phyloP scores from a whole-genome alignment of 2,888 invertebrate species.

The Petrophora chlorosata region DNA sequence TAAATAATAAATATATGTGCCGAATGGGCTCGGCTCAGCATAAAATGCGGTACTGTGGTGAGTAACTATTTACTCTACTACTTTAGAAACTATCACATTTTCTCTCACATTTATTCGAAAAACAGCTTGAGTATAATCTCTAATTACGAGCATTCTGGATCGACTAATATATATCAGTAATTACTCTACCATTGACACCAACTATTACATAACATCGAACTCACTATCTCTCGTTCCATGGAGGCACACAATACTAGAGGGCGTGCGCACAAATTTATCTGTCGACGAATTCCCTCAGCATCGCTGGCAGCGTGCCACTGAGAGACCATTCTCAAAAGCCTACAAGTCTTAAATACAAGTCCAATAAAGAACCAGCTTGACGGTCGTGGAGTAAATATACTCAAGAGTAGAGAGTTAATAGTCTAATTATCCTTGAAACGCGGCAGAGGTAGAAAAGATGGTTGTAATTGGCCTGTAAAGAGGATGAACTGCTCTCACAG shows the following conservation, averaged over 20 bases:
- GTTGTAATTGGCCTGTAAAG: too few species aligned
- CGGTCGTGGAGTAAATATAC: neutral
- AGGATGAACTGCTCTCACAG: too few species aligned
- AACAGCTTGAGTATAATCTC: too few species aligned
- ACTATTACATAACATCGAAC: constrained; percentile 1
- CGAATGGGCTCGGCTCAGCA: too few species aligned
- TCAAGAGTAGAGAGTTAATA: too few species aligned
- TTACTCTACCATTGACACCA: neutral
- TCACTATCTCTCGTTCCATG: constrained; percentile 1
- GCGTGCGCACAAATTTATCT: constrained; percentile 49
- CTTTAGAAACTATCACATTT: neutral
- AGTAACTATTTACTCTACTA: too few species aligned
- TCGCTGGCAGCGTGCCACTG: constrained; percentile 32
- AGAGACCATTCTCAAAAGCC: constrained; percentile 1
- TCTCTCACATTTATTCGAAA: too few species aligned
- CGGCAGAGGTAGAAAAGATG: too few species aligned
- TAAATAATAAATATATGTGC: too few species aligned
- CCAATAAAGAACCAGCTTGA: neutral
- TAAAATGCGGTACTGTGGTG: too few species aligned
- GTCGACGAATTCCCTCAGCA: constrained; percentile 32
- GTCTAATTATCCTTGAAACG: too few species aligned
- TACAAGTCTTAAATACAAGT: constrained; percentile 9
- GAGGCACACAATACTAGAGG: constrained; percentile 24
- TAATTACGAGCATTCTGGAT: neutral
- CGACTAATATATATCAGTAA: neutral